phyloP scores from a whole-genome alignment of 2,113 vertebrate species.

The Nibea albiflora region DNA sequence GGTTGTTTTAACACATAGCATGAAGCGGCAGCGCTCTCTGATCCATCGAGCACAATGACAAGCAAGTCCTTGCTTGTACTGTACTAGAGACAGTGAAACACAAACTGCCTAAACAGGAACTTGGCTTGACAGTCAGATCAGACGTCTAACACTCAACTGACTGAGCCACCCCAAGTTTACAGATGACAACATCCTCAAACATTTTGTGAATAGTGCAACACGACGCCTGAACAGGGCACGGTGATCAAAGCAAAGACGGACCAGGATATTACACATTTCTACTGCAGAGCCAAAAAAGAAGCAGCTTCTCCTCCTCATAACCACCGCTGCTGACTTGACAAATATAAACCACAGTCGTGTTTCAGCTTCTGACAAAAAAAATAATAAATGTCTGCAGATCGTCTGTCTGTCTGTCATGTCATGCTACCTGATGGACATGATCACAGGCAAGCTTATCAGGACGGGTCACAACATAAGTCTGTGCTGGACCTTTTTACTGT shows the following conservation, averaged over 20 bases:
- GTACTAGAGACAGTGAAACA: not conserved
- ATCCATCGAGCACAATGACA: not conserved
- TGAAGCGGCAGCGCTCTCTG: not conserved
- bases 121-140: slow-evolving; percentile 53
- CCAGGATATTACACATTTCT: not conserved
- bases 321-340: slow-evolving; percentile 5
- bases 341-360: not conserved
- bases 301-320: not conserved
- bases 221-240: not conserved
- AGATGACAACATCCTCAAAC: not conserved
- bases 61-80: not conserved
- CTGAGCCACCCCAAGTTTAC: slow-evolving; percentile 82
- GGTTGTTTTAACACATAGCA: too few relatives aligned
- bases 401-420: not conserved
- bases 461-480: not conserved
- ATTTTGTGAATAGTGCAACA: too few relatives aligned
- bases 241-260: not conserved
- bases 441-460: not conserved
- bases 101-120: not conserved
- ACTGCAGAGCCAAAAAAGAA: not conserved
- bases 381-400: too few relatives aligned
- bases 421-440: not conserved
- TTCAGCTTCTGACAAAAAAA: not conserved
- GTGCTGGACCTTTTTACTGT: slow-evolving; percentile 15
- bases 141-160: slow-evolving; percentile 92